These are phyloP conservation scores for Eristalis pertinax DNA, from an alignment of 2,888 invertebrate genomes.

Conservation along the genomic window DNA sequence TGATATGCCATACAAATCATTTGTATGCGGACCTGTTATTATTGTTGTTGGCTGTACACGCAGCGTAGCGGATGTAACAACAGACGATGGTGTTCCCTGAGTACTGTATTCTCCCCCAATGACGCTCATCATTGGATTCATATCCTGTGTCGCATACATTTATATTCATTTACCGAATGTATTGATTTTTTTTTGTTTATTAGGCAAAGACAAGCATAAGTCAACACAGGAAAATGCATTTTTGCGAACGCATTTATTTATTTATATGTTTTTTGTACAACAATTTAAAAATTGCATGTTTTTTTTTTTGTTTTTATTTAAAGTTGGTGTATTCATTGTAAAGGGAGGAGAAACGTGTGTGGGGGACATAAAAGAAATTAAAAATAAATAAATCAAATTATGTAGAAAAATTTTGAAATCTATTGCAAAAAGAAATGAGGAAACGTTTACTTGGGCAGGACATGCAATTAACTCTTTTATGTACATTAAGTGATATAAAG, in stretches of 20 bases:
- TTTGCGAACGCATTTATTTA: slow-evolving; percentile 17
- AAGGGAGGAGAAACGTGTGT: slow-evolving; percentile 73
- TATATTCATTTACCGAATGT: slow-evolving; percentile 32
- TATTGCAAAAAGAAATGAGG: slow-evolving; percentile 33
- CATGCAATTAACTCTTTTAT: slow-evolving; percentile 65
- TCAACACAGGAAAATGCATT: slow-evolving; percentile 37
- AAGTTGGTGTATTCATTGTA: slow-evolving; percentile 73
- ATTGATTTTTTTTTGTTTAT: background rate
- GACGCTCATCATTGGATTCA: slow-evolving; percentile 82
- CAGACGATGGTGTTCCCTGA: slow-evolving; percentile 77
- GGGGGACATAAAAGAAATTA: slow-evolving; percentile 73
- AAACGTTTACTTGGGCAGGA: slow-evolving; percentile 37
- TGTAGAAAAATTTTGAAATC: slow-evolving; percentile 44
- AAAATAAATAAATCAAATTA: slow-evolving; percentile 71
- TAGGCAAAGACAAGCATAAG: slow-evolving; percentile 22
- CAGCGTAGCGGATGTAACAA: slow-evolving; percentile 76
- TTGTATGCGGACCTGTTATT: slow-evolving; percentile 77
- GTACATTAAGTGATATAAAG: slow-evolving; percentile 43
- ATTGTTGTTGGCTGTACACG: slow-evolving; percentile 78
- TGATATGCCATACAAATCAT: slow-evolving; percentile 79
- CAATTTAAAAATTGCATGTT: slow-evolving; percentile 38
- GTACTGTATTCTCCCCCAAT: slow-evolving; percentile 81
- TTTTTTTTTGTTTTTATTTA: slow-evolving; percentile 35
- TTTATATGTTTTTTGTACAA: slow-evolving; percentile 20
- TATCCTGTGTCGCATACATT: slow-evolving; percentile 76